Evolutionary conservation across 1,140 invertebrate species (phyloP).

Genomic region (Sitodiplosis mosellana): DNA sequence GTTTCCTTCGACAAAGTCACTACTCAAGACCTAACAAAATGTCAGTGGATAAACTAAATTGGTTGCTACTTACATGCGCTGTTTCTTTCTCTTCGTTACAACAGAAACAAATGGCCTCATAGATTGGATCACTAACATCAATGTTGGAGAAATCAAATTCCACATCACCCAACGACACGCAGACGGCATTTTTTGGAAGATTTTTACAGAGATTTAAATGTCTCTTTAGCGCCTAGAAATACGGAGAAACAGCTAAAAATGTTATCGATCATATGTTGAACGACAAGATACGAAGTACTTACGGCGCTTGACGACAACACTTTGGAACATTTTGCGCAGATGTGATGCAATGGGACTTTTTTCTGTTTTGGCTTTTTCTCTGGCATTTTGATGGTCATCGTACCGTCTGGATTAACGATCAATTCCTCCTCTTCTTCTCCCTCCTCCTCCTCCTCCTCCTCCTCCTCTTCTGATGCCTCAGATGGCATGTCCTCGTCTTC

Average conservation of each 20-base stretch:
- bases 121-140: conserved; percentile 19
- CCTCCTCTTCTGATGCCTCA: too few species aligned
- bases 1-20: too few species aligned
- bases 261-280: not conserved
- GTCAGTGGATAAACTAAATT: not conserved
- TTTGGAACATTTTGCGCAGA: conserved; percentile 23
- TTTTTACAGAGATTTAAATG: not conserved
- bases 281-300: conserved; percentile 1
- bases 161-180: conserved; percentile 10
- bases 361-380: not conserved
- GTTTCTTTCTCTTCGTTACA: conserved; percentile 23
- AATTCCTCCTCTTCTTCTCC: not conserved
- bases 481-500: too few species aligned
- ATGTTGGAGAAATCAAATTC: conserved; percentile 14
- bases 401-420: not conserved
- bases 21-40: too few species aligned
- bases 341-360: conserved; percentile 11
- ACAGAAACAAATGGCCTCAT: conserved; percentile 22
- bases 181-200: not conserved
- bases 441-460: not conserved
- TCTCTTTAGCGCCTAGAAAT: not conserved
- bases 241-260: too few species aligned
- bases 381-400: not conserved
- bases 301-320: conserved; percentile 16
- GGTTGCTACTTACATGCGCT: conserved; percentile 15